Evolutionary conservation across 1,140 invertebrate genomes (phyloP), one percentile per base, ranked within the genome.

Genomic region (Potamilus streckersoni): DNA sequence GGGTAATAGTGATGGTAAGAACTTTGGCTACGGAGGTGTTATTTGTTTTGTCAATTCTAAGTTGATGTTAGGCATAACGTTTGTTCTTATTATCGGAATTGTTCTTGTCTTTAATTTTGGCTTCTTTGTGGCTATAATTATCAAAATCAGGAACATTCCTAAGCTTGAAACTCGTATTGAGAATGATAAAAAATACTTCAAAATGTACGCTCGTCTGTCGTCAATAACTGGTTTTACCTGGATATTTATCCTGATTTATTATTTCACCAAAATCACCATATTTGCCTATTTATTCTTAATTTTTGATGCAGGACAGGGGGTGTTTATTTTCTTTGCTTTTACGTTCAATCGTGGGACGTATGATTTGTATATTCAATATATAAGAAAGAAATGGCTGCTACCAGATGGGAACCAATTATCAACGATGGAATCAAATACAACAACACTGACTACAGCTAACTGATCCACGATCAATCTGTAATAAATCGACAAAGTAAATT

Each of bases 301-400:
- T 69, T 58, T 69, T 0, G 55, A 56, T 69, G 60, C 66, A 56
- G 27, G 38, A 17, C 73, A 69, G 55, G 73, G 73, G 2, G 2
- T 69, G 3, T 68, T 74, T 69, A 23, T 74, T 20, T 74, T 74
- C 60, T 49, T 74, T 49, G 56, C 73, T 12, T 74, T 74, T 57
- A 55, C 69, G 14, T 60, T 14, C 31, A 74, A 62, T 55, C 69
- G 27, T 17, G 27, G 73, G 56, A 71, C 27, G 11, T 49, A 49
- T 49, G 11, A 49, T 49, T 49, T 49, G 6, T 49, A 49, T 49
- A 6, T 49, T 11, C 38, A 49, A 11, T 49, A 49, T 49, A 11
- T 49, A 11, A 49, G 38, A 49, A 49, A 49, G 11, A 49, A 49
- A 49, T 49, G 38, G 6, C 38, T 8, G 6, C 6, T 8, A 6